phyloP scores from a whole-genome alignment of 64 coral and sea anemone genomes.

The Stylophora pistillata region DNA sequence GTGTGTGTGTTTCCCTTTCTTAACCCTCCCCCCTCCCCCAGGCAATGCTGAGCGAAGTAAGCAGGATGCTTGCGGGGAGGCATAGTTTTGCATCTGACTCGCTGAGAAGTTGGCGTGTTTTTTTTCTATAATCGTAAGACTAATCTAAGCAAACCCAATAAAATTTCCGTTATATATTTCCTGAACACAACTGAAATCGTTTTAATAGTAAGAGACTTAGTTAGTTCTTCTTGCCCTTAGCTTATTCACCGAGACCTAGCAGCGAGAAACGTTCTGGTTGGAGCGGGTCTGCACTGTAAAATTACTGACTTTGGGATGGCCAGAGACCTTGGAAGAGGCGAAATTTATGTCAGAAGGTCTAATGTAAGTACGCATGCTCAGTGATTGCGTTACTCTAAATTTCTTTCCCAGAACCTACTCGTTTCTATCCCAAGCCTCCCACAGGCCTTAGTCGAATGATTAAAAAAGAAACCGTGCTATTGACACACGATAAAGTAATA shows the following conservation, averaged over 20 bases:
- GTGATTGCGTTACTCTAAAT: neutral
- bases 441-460: no score
- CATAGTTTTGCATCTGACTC: no score
- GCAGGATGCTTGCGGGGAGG: no score
- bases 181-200: neutral
- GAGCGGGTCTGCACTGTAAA: constrained; percentile 41
- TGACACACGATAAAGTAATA: no score
- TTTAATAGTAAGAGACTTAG: neutral
- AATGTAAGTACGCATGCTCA: constrained; percentile 5
- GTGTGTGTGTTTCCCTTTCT: no score
- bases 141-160: no score
- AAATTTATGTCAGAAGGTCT: constrained; percentile 62
- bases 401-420: neutral
- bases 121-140: no score
- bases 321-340: constrained; percentile 55
- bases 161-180: no score
- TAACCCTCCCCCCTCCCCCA: no score
- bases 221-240: neutral
- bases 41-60: no score
- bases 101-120: no score
- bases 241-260: constrained; percentile 70
- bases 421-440: neutral
- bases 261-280: constrained; percentile 62
- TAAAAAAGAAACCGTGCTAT: no score
- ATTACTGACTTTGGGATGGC: constrained; percentile 86